These are phyloP conservation scores for Virgularia gustaviana DNA, from an alignment of 92 coral and sea anemone species.

Conservation along the genomic window DNA sequence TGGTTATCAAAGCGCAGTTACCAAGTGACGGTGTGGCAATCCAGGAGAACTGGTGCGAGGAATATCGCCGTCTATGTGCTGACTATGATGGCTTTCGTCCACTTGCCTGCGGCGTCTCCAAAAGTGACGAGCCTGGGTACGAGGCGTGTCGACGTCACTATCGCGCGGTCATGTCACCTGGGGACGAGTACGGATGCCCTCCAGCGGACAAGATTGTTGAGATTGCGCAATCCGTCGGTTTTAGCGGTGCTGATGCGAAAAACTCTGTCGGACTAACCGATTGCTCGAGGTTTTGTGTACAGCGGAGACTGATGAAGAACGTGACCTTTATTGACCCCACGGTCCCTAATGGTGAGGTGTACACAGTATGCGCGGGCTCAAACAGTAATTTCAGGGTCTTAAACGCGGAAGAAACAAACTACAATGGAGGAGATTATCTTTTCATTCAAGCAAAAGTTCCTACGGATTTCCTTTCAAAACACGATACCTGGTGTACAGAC, in stretches of 20 bases:
- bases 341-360: conserved; percentile 38
- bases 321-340: not conserved
- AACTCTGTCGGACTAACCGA: conserved; percentile 49
- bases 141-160: conserved; percentile 26
- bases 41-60: conserved; percentile 52
- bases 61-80: conserved; percentile 50
- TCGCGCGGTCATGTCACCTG: conserved; percentile 42
- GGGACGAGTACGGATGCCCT: conserved; percentile 41
- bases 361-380: conserved; percentile 47
- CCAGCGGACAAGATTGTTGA: not conserved
- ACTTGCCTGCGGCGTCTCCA: conserved; percentile 34
- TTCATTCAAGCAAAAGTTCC: conserved; percentile 46
- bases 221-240: conserved; percentile 30
- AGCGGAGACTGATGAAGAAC: not conserved
- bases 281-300: conserved; percentile 4
- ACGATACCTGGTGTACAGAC: conserved; percentile 57
- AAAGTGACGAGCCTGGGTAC: conserved; percentile 11
- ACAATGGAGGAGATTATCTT: conserved; percentile 29
- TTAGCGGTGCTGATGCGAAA: not conserved
- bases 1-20: conserved; percentile 45
- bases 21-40: conserved; percentile 41
- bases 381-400: conserved; percentile 40
- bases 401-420: not conserved
- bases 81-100: conserved; percentile 46
- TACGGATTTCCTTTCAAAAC: conserved; percentile 32